Evolutionary conservation across 2,113 vertebrate genomes (phyloP), one percentile per base, ranked within the genome.

Genomic region (Casuarius casuarius): DNA sequence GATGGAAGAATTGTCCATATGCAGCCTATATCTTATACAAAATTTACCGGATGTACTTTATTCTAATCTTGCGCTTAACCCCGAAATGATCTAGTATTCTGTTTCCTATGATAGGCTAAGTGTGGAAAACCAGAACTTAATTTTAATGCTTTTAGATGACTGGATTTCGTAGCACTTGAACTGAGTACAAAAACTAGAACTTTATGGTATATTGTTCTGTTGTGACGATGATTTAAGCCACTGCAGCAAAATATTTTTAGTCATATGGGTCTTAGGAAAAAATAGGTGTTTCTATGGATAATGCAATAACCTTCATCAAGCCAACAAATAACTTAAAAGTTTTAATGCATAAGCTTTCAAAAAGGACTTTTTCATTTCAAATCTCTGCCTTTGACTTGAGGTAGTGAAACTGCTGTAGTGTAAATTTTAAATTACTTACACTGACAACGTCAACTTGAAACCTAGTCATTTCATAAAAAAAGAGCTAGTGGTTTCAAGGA

Each of bases 1-100:
- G 93, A 96, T 97, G 95, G 97, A 95, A 95, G 79, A 87, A 88
- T 82, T 96, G 95, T 90, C 95, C 94, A 88, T 97, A 97, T 95
- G 91, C 14, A 94, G 91, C 65, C 91, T 92, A 38, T 95, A 90
- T 63, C 59, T 58, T 88, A 76, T 5, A 90, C 38, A 84, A 90
- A 94, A 90, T 86, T 26, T 92, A 79, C 48, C 92, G 85, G 70
- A 46, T 87, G 82, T 87, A 76, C 76, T 93, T 93, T 74, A 46
- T 72, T 94, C 84, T 95, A 84, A 89, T 93, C 80, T 79, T 62
- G 28, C 3, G 2, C 80, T 94, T 95, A 97, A 89, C 85, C 89
- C 66, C 85, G 89, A 82, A 95, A 28, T 65, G 40, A 61, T 71
- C 46, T 87, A 67, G 29, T 67, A 25, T 65, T 89, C 42, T 18